Percentiles rank a stretch among this genome's conserved stretches.
phyloP scores from a whole-genome alignment of 2,113 vertebrate genomes.

The Cottus gobio region DNA sequence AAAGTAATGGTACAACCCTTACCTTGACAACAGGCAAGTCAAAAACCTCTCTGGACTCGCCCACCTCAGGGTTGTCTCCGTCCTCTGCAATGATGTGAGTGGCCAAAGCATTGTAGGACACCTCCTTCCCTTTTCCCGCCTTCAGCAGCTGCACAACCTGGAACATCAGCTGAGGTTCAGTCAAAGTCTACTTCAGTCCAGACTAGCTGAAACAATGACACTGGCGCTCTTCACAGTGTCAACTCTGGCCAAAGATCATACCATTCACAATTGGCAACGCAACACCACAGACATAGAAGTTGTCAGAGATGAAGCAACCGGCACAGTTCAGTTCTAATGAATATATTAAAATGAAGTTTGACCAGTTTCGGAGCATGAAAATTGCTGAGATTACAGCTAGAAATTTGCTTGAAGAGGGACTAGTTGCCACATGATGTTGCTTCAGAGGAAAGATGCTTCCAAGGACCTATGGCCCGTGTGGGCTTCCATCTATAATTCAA shows the following conservation, averaged over 20 bases:
- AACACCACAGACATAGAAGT: not conserved
- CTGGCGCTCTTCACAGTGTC: not conserved
- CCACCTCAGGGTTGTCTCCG: slow-evolving; percentile 96
- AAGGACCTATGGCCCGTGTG: not conserved
- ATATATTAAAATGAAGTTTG: not conserved
- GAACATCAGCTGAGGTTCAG: not conserved
- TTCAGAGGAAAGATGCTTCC: not conserved
- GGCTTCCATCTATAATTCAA: not conserved
- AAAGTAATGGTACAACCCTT: not conserved
- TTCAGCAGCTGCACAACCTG: slow-evolving; percentile 95
- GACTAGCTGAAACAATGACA: not conserved
- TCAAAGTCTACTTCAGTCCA: not conserved
- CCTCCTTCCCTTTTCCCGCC: slow-evolving; percentile 96
- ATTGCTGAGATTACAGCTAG: not conserved
- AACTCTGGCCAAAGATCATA: not conserved
- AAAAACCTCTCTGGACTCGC: slow-evolving; percentile 97
- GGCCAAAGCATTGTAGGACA: slow-evolving; percentile 96
- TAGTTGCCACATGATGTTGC: too few species aligned
- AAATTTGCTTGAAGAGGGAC: not conserved
- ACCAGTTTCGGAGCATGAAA: not conserved
- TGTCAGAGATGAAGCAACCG: not conserved
- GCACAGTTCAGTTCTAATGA: not conserved
- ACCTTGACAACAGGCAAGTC: slow-evolving; percentile 98
- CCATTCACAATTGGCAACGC: not conserved
- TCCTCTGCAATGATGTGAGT: slow-evolving; percentile 98